Evolutionary conservation across 2,888 invertebrate genomes (phyloP), one percentile per base, ranked within the genome.

Genomic region (Andricus curvator): DNA sequence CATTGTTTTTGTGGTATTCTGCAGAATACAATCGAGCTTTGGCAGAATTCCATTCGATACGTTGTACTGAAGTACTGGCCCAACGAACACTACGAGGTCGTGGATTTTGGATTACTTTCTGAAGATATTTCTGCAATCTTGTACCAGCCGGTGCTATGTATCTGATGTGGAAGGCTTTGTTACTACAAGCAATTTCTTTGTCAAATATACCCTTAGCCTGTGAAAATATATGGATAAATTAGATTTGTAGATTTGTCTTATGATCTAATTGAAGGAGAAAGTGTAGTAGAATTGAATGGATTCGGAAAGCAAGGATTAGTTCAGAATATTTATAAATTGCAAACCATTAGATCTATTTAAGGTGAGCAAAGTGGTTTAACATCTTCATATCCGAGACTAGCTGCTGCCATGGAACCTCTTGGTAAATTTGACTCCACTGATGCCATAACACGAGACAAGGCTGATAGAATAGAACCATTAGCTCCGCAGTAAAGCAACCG

Each of bases 381-480:
- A 83, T 94, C 93, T 70, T 93, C 93, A 82, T 94, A 95, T 0
- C 95, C 94, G 66, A 95, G 90, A 33, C 97, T 98, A 13, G 98
- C 94, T 9, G 98, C 97, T 62, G 98, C 98, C 98, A 98, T 98
- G 56, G 96, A 96, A 78, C 97, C 97, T 81, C 93, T 94, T 84
- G 96, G 95, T 68, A 89, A 80, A 65, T 89, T 70, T 0, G 89
- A 86, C 84, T 92, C 91, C 1, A 86, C 86, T 4, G 90, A 90
- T 0, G 89, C 91, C 17, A 89, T 66, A 44, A 92, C 92, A 76
- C 92, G 86, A 0, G 87, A 90, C 25, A 90, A 86, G 0, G 92
- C 90, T 6, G 90, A 82, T 5, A 91, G 83, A 13, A 82, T 5
- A 91, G 83, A 13, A 92, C 80, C 90, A 90, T 91, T 86, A 92